phyloP scores from a whole-genome alignment of 92 coral and sea anemone genomes.

The Palythoa caribaeorum region DNA sequence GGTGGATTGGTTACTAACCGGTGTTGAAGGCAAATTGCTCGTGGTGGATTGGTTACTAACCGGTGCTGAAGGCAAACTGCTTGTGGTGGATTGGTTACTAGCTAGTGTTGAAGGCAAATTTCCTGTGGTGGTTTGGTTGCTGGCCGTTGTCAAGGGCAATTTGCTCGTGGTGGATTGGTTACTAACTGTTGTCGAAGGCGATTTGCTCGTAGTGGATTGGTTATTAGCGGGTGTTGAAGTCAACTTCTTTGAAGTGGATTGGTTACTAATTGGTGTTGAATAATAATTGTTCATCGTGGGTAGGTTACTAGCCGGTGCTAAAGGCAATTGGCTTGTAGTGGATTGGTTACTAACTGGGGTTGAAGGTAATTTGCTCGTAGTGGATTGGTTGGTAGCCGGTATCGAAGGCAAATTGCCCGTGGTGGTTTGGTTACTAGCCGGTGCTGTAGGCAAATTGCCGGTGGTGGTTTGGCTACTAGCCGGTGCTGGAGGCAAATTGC shows the following conservation, averaged over 20 bases:
- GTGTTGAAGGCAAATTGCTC: background rate
- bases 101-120: background rate
- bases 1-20: slow-evolving; percentile 6
- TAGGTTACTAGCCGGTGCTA: slow-evolving; percentile 6
- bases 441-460: too few relatives aligned
- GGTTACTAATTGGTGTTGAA: too few relatives aligned
- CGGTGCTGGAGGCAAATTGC: too few relatives aligned
- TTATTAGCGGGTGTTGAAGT: background rate
- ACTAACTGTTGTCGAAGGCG: background rate
- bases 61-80: background rate
- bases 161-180: background rate
- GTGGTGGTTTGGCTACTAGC: too few relatives aligned
- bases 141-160: background rate
- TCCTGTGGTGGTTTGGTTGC: background rate
- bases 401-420: too few relatives aligned
- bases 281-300: background rate
- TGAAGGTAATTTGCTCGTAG: too few relatives aligned
- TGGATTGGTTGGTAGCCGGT: too few relatives aligned
- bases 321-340: background rate
- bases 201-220: background rate
- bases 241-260: too few relatives aligned
- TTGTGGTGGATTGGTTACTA: background rate
- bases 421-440: too few relatives aligned
- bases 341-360: background rate
- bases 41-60: background rate